Evolutionary conservation across 37 sponge, comb jelly and placozoan genomes (phyloP), one percentile per base, ranked within the genome.

Genomic region (Dysidea cf. avara): DNA sequence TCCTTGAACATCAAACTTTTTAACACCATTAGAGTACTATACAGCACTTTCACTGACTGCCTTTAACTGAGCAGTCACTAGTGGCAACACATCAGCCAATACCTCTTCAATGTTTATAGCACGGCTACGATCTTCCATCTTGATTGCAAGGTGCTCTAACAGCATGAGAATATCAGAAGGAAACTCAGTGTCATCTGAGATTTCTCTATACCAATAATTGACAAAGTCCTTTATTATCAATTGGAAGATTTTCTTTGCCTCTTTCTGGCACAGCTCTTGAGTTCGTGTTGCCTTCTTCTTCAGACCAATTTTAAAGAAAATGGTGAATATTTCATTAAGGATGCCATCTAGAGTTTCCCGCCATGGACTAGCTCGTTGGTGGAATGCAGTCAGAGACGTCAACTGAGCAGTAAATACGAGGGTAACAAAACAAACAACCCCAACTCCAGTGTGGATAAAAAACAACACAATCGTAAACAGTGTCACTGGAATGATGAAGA

Each of bases 161-260:
- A 89, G 34, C 33, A 72, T 63, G 53, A 64, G 62, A 9, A 69
- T 57, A 34, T 80, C 86, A 0, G 77, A 72, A 0, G 85, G 85
- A 38, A 89, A 80, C 37, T 84, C 75, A 0, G 3, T 30, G 58
- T 89, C 86, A 3, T 60, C 34, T 1, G 90, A 79, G 4, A 89
- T 3, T 0, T 58, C 24, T 0, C 31, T 18, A 61, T 84, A 83
- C 90, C 90, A 89, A 31, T 21, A 29, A 1, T 4, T 32, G 6
- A 89, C 64, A 33, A 89, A 84, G 49, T 89, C 85, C n/a, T 72
- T 52, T 65, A 75, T 56, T 18, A 89, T 80, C 7, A 89, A 55
- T 7, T 75, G 66, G n/a, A 84, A 80, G 0, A 89, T 52, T 49
- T 89, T 89, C 53, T 80, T 76, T 43, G 85, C 74, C 48, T 89